Percentiles rank a stretch among this genome's conserved stretches.
phyloP scores from a whole-genome alignment of 2,888 invertebrate genomes.

The Acanthosoma haemorrhoidale region DNA sequence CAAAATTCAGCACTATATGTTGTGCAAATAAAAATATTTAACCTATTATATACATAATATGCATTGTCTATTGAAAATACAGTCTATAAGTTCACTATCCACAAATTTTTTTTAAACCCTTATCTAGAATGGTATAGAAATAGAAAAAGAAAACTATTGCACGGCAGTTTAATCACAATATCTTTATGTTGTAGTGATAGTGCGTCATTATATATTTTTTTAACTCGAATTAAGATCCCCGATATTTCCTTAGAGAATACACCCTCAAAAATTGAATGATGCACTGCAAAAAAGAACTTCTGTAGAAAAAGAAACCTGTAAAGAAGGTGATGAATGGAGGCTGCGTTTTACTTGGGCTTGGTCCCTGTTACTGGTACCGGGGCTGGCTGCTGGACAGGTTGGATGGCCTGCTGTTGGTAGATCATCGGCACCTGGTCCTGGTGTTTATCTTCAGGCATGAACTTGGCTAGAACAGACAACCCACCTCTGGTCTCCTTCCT shows the following conservation, averaged over 20 bases:
- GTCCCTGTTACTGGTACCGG: constrained; percentile 32
- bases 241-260: constrained; percentile 12
- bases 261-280: constrained; percentile 17
- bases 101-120: not conserved
- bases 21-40: not conserved
- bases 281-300: constrained; percentile 24
- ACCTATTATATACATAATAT: not conserved
- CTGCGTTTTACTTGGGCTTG: constrained; percentile 35
- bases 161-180: constrained; percentile 10
- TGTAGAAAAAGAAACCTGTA: constrained; percentile 21
- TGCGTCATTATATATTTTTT: constrained; percentile 1
- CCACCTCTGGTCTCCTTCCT: constrained; percentile 5
- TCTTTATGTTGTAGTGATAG: constrained; percentile 10
- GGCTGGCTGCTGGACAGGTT: constrained; percentile 27
- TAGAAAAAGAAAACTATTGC: constrained; percentile 6
- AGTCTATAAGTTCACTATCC: constrained; percentile 5
- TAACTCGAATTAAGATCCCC: constrained; percentile 1
- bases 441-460: constrained; percentile 40
- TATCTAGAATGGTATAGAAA: constrained; percentile 8
- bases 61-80: not conserved
- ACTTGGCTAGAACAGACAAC: constrained; percentile 39
- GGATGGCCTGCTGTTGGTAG: constrained; percentile 22
- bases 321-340: constrained; percentile 9
- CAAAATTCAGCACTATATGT: not conserved
- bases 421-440: constrained; percentile 34